phyloP scores from a whole-genome alignment of 2,888 invertebrate species.

The Nomada ruficornis region DNA sequence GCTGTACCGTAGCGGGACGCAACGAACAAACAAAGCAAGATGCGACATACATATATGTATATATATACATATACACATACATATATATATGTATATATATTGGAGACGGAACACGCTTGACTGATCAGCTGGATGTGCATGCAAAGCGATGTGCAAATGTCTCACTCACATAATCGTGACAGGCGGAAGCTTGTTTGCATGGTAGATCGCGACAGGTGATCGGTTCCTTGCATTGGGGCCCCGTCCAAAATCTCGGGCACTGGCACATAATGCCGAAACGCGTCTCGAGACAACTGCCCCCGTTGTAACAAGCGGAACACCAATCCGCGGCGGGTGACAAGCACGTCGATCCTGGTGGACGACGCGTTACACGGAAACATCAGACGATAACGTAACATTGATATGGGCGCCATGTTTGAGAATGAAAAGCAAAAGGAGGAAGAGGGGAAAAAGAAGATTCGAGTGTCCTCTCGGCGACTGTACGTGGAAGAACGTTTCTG shows the following conservation, averaged over 20 bases:
- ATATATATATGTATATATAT: slow-evolving; percentile 21
- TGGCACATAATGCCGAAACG: slow-evolving; percentile 76
- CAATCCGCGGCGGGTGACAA: slow-evolving; percentile 73
- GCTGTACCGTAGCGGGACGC: slow-evolving; percentile 75
- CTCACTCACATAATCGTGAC: slow-evolving; percentile 88
- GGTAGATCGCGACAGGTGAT: slow-evolving; percentile 85
- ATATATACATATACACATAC: slow-evolving; percentile 42
- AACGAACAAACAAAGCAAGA: slow-evolving; percentile 61
- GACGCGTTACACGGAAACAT: slow-evolving; percentile 17
- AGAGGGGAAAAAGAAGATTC: no score
- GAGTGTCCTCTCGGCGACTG: no score
- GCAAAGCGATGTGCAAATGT: slow-evolving; percentile 37
- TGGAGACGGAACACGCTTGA: slow-evolving; percentile 22
- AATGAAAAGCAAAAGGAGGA: no score
- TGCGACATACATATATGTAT: slow-evolving; percentile 41
- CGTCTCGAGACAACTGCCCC: slow-evolving; percentile 83
- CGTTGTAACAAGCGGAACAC: slow-evolving; percentile 85
- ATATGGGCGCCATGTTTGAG: not conserved
- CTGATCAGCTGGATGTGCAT: slow-evolving; percentile 44
- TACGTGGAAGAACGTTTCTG: no score
- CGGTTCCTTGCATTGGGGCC: slow-evolving; percentile 84
- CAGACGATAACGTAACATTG: not conserved
- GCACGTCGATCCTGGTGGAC: slow-evolving; percentile 75
- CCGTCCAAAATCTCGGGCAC: slow-evolving; percentile 79
- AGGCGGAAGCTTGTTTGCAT: slow-evolving; percentile 87